A percentile compares a stretch with the other conserved stretches of the same genome.
These are phyloP conservation scores for Notamacropus eugenii DNA, from an alignment of 2,797 vertebrate species.

Conservation along the genomic window DNA sequence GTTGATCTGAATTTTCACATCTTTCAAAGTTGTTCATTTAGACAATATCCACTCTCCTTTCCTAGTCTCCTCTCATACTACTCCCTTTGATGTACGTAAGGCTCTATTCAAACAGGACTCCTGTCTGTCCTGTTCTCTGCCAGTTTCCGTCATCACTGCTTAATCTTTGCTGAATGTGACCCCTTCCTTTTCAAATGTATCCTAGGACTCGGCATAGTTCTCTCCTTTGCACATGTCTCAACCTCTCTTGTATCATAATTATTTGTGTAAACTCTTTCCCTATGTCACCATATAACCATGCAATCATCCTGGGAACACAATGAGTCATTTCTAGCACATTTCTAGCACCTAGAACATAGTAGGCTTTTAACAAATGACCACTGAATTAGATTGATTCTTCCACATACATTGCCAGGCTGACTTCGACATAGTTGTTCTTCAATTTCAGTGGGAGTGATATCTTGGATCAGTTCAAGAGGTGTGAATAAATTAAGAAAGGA, in stretches of 20 bases:
- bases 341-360: background rate
- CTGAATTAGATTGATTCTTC: background rate
- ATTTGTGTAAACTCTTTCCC: background rate
- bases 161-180: background rate
- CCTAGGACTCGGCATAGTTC: background rate
- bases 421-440: background rate
- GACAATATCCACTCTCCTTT: background rate
- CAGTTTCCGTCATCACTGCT: background rate
- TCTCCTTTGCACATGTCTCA: background rate
- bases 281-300: background rate
- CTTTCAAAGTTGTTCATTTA: background rate
- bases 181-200: background rate
- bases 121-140: too few species aligned
- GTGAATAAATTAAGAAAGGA: background rate
- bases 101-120: background rate
- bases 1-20: background rate
- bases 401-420: background rate
- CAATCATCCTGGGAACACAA: background rate
- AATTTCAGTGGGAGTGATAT: background rate
- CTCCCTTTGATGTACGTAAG: background rate
- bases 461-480: background rate
- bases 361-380: background rate
- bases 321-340: background rate
- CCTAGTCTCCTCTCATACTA: background rate
- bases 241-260: background rate